These are phyloP conservation scores for Gortyna flavago DNA, from an alignment of 2,888 invertebrate genomes.

Conservation along the genomic window DNA sequence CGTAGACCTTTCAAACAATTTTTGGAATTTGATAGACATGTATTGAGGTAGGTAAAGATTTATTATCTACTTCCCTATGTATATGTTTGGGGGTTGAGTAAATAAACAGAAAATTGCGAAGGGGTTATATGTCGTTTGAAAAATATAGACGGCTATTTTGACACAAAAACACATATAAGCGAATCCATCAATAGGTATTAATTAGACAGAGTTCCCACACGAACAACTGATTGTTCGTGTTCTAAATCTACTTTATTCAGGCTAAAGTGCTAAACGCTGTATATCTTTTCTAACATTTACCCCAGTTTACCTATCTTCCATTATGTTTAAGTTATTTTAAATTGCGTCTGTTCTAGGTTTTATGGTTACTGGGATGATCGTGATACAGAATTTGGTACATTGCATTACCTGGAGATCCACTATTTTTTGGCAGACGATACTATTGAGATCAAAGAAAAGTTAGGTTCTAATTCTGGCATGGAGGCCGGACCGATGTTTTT, in stretches of 20 bases:
- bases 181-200: too few relatives aligned
- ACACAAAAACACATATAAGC: neutral
- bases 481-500: slow-evolving; percentile 93
- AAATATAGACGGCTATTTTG: neutral
- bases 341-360: slow-evolving; percentile 89
- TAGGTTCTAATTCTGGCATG: slow-evolving; percentile 92
- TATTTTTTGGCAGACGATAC: slow-evolving; percentile 97
- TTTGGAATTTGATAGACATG: slow-evolving; percentile 94
- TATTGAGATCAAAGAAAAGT: slow-evolving; percentile 95
- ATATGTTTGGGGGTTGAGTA: neutral
- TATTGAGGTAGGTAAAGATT: slow-evolving; percentile 80
- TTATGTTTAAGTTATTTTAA: neutral
- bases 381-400: slow-evolving; percentile 93
- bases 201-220: neutral
- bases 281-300: neutral
- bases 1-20: slow-evolving; percentile 94
- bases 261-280: neutral
- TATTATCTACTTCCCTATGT: neutral
- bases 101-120: neutral
- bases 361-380: slow-evolving; percentile 97
- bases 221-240: neutral
- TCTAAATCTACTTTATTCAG: neutral
- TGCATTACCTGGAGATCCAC: slow-evolving; percentile 94
- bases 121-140: neutral
- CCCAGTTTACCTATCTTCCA: neutral